Evolutionary conservation across 1,140 invertebrate species (phyloP), one percentile per base, ranked within the genome.

Genomic region (Orussus abietinus): DNA sequence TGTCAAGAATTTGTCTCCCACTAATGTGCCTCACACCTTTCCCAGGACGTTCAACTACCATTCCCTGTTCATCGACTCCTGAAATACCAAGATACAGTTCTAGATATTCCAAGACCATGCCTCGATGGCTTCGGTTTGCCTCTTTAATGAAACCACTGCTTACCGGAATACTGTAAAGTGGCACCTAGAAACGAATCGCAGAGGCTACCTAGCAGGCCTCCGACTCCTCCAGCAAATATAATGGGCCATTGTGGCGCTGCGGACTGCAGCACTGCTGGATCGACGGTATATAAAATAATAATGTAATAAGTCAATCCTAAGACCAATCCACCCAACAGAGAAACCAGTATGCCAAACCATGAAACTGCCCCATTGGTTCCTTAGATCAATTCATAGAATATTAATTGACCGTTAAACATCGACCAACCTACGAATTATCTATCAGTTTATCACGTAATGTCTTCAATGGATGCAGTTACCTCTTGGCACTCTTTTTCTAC

Each of bases 351-450:
- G 31, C 90, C 91, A 37, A 78, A 62, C 4, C 82, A 50, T 5
- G 86, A 85, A 11, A 93, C 77, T 15, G 80, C 91, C 30, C 90
- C 90, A 72, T 92, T 92, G 19, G 89, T 92, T 22, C 89, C 89
- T 84, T 49, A n/a, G n/a, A n/a, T n/a, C n/a, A n/a, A n/a, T n/a
- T n/a, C n/a, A n/a, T n/a, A n/a, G n/a, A n/a, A n/a, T n/a, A n/a
- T n/a, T n/a, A n/a, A n/a, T n/a, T n/a, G n/a, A n/a, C n/a, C n/a
- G n/a, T 26, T 26, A 26, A 26, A 26, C n/a, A 26, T 26, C 25
- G 7, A 9, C 25, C 25, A 26, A n/a, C n/a, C n/a, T n/a, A n/a
- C n/a, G n/a, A n/a, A n/a, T n/a, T n/a, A n/a, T n/a, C n/a, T n/a
- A n/a, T n/a, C n/a, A n/a, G n/a, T n/a, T n/a, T n/a, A n/a, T n/a